Evolutionary conservation across 2,888 invertebrate species (phyloP), one percentile per base, ranked within the genome.

Genomic region (Amiota minor): DNA sequence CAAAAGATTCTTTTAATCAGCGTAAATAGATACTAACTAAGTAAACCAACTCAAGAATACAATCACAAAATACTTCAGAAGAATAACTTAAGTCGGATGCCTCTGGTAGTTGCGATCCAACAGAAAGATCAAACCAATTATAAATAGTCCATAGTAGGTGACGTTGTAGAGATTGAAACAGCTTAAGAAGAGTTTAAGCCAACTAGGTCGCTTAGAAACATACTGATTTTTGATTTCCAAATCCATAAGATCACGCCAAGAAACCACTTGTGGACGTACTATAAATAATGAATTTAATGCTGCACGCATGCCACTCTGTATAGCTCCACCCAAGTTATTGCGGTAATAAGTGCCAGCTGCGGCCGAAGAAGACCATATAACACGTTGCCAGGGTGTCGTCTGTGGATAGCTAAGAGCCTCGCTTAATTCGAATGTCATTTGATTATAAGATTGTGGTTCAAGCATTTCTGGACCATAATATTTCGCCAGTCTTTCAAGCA

Each of bases 221-320:
- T 76, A 75, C 20, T 69, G 73, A 35, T 76, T 70, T 55, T 79
- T 83, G 3, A 79, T 80, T 56, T 86, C 82, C 16, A 87, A 74
- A 50, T 88, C 88, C 1, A 80, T 78, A 20, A 89, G 76, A 76
- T 89, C 90, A 65, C 79, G 79, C 88, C 88, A 89, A 10, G 75
- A 72, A 1, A 89, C 86, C 65, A 80, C 83, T 79, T 89, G 89
- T 0, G 89, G 89, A 6, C 89, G 80, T 2, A 88, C 75, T 11
- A 87, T 72, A 1, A 88, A 80, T 9, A 89, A 72, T 1, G 89
- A 85, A 77, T 83, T 82, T 12, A 88, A 77, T 0, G 90, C 90
- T 8, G 90, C 87, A 65, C 89, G 80, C 1, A 88, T 55, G 0
- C 89, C 89, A 73, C 89, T 89, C 74, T 89, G 88, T 0, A 89